Percentiles rank a stretch among this genome's conserved stretches.
Conservation (phyloP, 2,113 vertebrate genomes). For the Ammospiza caudacuta region DNA sequence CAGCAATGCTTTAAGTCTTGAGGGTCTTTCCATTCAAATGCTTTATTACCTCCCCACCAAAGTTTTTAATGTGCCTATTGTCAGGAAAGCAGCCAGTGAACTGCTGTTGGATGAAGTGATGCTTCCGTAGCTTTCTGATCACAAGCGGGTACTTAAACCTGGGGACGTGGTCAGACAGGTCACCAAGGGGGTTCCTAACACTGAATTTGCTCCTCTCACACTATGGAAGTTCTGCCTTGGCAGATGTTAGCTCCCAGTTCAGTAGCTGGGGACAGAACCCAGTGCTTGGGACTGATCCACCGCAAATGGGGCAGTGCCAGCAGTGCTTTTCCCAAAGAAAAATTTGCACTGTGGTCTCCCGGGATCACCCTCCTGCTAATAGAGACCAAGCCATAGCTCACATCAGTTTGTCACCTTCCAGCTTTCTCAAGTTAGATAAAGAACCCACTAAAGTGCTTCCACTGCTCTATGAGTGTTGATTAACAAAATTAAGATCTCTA, state of each 20-base stretch:
- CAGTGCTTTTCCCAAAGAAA: neutral
- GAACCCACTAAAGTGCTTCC: neutral
- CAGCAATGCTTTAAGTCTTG: neutral
- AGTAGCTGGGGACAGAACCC: neutral
- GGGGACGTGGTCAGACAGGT: neutral
- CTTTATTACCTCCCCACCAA: fast-evolving
- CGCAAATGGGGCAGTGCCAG: neutral
- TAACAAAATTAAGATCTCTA: neutral
- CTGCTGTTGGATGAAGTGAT: neutral
- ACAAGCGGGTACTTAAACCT: neutral
- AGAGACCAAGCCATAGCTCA: neutral
- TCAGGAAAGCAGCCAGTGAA: neutral
- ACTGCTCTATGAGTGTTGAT: neutral
- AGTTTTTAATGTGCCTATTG: neutral
- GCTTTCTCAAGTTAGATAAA: neutral
- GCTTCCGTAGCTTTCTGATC: neutral
- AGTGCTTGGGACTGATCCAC: neutral
- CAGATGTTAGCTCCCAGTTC: neutral
- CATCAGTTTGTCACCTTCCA: neutral
- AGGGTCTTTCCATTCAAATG: neutral
- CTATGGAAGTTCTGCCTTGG: neutral
- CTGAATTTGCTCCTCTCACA: neutral
- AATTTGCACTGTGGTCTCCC: neutral
- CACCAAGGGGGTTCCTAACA: neutral
- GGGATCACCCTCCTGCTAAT: neutral